phyloP scores from a whole-genome alignment of 2,113 vertebrate genomes.

The Desmodus rotundus region DNA sequence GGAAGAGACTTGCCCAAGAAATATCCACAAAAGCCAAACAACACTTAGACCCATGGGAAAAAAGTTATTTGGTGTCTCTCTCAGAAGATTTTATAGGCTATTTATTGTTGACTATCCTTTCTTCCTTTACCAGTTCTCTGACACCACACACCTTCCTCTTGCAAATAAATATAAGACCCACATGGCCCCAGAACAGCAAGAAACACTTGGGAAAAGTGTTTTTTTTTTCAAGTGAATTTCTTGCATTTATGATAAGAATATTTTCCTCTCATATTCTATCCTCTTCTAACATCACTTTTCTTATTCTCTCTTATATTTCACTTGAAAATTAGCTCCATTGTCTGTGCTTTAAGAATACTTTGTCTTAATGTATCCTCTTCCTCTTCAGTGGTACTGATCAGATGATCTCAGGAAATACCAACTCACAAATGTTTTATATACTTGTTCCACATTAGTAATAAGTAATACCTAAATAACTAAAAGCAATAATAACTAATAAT shows the following conservation, averaged over 20 bases:
- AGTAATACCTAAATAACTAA: background rate
- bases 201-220: background rate
- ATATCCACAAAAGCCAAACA: background rate
- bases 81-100: background rate
- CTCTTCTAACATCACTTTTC: background rate
- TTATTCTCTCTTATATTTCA: background rate
- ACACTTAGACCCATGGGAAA: background rate
- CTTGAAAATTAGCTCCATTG: background rate
- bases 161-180: background rate
- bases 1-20: background rate
- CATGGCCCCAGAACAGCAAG: background rate
- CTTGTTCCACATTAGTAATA: background rate
- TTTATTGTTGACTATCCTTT: background rate
- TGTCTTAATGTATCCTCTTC: background rate
- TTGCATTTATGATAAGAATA: background rate
- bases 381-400: background rate
- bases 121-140: background rate
- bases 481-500: background rate
- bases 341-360: background rate
- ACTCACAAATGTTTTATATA: background rate
- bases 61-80: background rate
- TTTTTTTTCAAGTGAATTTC: background rate
- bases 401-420: background rate
- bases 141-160: background rate
- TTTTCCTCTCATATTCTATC: background rate